These are phyloP conservation scores for Lepus americanus DNA, from an alignment of 2,113 vertebrate genomes.

Conservation along the genomic window DNA sequence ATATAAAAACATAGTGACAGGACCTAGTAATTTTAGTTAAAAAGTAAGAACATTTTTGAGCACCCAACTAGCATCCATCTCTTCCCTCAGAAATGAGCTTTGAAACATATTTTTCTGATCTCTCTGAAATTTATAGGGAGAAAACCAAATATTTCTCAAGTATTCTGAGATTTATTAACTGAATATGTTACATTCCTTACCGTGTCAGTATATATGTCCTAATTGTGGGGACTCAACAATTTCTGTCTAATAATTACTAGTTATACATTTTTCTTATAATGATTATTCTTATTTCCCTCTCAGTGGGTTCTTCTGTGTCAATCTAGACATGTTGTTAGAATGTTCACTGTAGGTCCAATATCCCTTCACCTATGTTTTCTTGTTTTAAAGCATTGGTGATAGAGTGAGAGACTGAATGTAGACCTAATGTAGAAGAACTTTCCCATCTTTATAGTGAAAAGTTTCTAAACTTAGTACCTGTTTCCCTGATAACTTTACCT, in stretches of 20 bases:
- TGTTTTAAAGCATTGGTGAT: conserved; percentile 5
- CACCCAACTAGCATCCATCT: conserved; percentile 43
- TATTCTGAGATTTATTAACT: conserved; percentile 57
- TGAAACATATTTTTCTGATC: conserved; percentile 32
- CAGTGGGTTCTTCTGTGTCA: conserved; percentile 4
- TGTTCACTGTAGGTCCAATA: neutral
- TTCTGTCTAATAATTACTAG: conserved; percentile 51
- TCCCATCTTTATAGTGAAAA: neutral
- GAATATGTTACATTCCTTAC: conserved; percentile 54
- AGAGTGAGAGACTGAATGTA: neutral
- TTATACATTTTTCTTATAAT: conserved; percentile 12
- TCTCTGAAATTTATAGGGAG: conserved; percentile 60
- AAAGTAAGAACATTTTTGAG: conserved; percentile 42
- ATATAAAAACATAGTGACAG: conserved; percentile 2
- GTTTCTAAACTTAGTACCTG: neutral
- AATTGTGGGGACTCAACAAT: neutral
- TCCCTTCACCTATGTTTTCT: neutral
- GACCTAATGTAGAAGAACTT: conserved; percentile 11
- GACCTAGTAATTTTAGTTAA: neutral
- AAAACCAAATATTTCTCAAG: conserved; percentile 64
- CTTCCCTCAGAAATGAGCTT: conserved; percentile 64
- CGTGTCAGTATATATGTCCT: conserved; percentile 11
- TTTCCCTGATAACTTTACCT: neutral
- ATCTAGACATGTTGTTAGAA: conserved; percentile 19
- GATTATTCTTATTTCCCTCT: conserved; percentile 20